Percentiles rank a stretch among this genome's conserved stretches.
phyloP scores from a whole-genome alignment of 2,797 vertebrate species.

The Neopelma chrysocephalum region DNA sequence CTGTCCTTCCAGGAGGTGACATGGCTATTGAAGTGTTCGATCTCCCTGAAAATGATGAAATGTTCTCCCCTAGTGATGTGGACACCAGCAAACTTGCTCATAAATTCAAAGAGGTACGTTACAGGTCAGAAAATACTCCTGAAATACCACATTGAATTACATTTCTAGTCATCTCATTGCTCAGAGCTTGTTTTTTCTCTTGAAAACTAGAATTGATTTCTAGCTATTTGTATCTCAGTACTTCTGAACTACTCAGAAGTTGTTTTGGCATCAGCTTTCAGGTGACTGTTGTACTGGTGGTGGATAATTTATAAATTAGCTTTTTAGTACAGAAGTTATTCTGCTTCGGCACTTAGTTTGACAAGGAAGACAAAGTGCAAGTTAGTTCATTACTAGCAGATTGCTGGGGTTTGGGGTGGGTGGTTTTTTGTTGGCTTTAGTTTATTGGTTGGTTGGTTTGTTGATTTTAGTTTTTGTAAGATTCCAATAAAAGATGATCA shows the following conservation, averaged over 20 bases:
- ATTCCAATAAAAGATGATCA: not conserved
- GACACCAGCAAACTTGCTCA: constrained; percentile 94
- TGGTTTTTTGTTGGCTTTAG: not conserved
- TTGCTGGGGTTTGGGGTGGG: not conserved
- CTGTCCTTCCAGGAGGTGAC: constrained; percentile 79
- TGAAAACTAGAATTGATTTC: not conserved
- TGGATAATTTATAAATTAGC: not conserved
- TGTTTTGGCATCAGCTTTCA: not conserved
- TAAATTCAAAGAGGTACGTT: constrained; percentile 95
- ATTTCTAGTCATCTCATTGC: not conserved
- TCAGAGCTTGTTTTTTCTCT: not conserved
- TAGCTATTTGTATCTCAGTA: not conserved
- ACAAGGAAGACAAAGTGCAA: not conserved
- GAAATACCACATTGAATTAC: not conserved
- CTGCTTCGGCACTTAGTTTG: not conserved
- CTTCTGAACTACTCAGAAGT: not conserved
- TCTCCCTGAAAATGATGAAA: constrained; percentile 92
- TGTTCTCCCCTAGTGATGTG: constrained; percentile 91
- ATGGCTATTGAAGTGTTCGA: constrained; percentile 97
- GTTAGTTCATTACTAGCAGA: not conserved
- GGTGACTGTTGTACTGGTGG: not conserved
- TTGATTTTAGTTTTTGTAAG: not conserved
- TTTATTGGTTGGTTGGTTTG: not conserved
- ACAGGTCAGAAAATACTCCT: not conserved
- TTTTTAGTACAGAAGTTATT: not conserved